Evolutionary conservation across 1,140 invertebrate genomes (phyloP).

Genomic region (Kradibia gibbosae): DNA sequence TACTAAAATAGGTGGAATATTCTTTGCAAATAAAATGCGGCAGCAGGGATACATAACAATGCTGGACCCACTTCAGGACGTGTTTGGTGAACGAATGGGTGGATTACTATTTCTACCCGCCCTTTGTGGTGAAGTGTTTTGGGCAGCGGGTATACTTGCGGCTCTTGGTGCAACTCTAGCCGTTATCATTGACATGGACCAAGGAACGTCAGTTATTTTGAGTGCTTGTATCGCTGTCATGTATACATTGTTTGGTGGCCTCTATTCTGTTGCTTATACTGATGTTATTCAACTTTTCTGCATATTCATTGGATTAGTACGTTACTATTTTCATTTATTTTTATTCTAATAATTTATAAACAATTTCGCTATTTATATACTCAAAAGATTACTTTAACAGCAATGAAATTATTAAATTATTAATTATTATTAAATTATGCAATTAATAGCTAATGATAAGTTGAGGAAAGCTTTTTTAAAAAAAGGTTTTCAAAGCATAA

Average conservation of each 20-base stretch:
- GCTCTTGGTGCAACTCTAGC: slow-evolving; percentile 95
- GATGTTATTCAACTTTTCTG: slow-evolving; percentile 99
- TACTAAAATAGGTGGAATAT: slow-evolving; percentile 85
- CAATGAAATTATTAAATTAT: no score
- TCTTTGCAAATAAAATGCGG: slow-evolving; percentile 98
- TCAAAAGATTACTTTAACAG: no score
- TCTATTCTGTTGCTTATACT: slow-evolving; percentile 98
- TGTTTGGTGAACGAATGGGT: slow-evolving; percentile 97
- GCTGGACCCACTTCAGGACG: slow-evolving; percentile 97
- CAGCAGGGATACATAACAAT: slow-evolving; percentile 98
- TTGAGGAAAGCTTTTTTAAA: no score
- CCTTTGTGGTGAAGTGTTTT: slow-evolving; percentile 97
- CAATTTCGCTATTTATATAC: no score
- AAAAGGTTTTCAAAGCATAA: no score
- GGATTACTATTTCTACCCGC: slow-evolving; percentile 97
- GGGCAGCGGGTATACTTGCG: slow-evolving; percentile 97
- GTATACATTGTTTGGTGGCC: slow-evolving; percentile 97
- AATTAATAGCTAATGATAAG: no score
- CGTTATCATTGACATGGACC: slow-evolving; percentile 97
- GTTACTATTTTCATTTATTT: slow-evolving; percentile 55
- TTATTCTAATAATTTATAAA: not conserved
- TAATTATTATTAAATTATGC: no score
- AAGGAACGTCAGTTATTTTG: slow-evolving; percentile 92
- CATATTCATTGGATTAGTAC: slow-evolving; percentile 95
- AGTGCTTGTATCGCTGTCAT: slow-evolving; percentile 96